Percentiles rank a stretch among this genome's conserved stretches.
phyloP scores from a whole-genome alignment of 2,797 vertebrate species.

The Dicrostonyx torquatus region DNA sequence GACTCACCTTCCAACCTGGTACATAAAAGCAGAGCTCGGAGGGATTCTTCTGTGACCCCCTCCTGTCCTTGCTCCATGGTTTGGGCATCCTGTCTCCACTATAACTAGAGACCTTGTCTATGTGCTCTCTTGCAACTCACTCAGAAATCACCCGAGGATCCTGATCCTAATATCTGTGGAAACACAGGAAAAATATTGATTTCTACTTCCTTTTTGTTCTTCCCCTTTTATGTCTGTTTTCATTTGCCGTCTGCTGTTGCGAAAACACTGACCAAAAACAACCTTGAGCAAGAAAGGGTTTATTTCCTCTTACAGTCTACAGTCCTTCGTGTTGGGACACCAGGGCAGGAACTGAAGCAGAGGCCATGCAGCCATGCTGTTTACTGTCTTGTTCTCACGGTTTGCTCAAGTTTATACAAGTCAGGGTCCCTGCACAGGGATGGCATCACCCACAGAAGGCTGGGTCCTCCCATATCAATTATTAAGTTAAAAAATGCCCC shows the following conservation, averaged over 20 bases:
- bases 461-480: background rate
- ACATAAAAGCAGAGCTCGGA: background rate
- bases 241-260: background rate
- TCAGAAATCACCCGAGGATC: background rate
- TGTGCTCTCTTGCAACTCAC: background rate
- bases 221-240: background rate
- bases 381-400: background rate
- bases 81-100: background rate
- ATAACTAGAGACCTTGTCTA: background rate
- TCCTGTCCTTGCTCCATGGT: background rate
- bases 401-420: background rate
- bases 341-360: background rate
- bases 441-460: background rate
- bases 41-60: background rate
- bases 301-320: background rate
- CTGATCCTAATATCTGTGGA: slow-evolving; percentile 9
- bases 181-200: background rate
- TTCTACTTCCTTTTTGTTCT: slow-evolving; percentile 36
- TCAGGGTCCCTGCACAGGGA: background rate
- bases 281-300: background rate
- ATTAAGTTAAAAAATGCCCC: background rate
- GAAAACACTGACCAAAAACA: background rate
- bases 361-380: background rate
- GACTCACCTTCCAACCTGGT: background rate
- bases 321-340: background rate